A percentile compares a stretch with the other conserved stretches of the same genome.
Conservation (phyloP, 2,888 invertebrate genomes). For the Pollenia angustigena region DNA sequence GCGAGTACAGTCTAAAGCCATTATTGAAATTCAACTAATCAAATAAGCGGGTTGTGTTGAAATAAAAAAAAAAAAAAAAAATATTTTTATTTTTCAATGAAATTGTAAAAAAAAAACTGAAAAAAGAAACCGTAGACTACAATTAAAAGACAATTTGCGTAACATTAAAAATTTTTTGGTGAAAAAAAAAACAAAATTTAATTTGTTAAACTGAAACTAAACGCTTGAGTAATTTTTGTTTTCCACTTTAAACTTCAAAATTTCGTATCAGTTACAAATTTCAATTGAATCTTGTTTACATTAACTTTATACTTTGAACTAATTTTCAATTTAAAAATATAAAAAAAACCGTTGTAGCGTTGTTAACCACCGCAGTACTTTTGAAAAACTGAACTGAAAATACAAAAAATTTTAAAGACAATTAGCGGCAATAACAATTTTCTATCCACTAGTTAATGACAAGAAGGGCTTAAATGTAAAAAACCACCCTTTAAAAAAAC, state of each 20-base stretch:
- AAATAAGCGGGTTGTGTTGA: conserved; percentile 36
- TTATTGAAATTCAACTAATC: conserved; percentile 50
- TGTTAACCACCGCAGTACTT: conserved; percentile 60
- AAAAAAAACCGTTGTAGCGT: conserved; percentile 44
- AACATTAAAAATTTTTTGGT: conserved; percentile 39
- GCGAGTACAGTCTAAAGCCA: conserved; percentile 5
- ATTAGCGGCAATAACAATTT: conserved; percentile 67
- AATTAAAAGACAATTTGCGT: conserved; percentile 53
- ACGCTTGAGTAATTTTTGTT: conserved; percentile 51
- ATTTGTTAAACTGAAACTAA: conserved; percentile 15
- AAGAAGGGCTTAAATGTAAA: conserved; percentile 71
- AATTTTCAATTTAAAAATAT: background rate
- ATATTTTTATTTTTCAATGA: too few relatives aligned
- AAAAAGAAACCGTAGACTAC: conserved; percentile 19
- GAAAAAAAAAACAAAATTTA: background rate
- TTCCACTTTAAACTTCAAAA: background rate
- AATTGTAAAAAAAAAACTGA: conserved; percentile 4
- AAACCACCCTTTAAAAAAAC: conserved; percentile 44
- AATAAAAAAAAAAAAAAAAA: conserved; percentile 22
- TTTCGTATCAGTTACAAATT: background rate
- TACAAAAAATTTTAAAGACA: conserved; percentile 61
- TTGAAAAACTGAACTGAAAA: conserved; percentile 65
- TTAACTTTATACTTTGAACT: too few relatives aligned
- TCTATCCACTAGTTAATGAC: conserved; percentile 41
- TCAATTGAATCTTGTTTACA: too few relatives aligned